Base-by-base conservation (phyloP, 2,113 vertebrate species). In the Protobothrops mucrosquamatus region DNA sequence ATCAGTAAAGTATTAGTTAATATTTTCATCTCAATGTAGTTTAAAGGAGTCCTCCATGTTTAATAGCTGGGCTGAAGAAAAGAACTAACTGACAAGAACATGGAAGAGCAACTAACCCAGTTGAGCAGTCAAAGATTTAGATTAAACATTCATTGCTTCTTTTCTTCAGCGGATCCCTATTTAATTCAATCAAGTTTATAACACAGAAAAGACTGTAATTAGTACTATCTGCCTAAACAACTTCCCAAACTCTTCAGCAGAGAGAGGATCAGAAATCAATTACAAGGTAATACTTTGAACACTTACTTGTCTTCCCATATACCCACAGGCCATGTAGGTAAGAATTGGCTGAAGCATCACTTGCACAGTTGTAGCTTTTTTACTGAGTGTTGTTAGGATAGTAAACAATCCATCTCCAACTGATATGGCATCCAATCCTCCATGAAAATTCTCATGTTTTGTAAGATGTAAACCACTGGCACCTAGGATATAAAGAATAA, bases 251-350 rank as follows among this genome's bases (percentile, higher is more conserved):
- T 29, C 48, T 69, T 57, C 24, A 52, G 46, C 11, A 34, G 46
- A 48, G 87, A 89, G 55, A 64, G 52, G 74, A 86, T 46, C 3
- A 64, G 26, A 86, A 91, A 88, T 86, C 81, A 39, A 91, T 1
- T 61, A 1, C 15, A 92, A 1, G 34, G 56, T 15, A 86, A 91
- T 89, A 23, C 81, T 20, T 52, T 89, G 2, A 86, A 54, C 94
- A 95, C 97, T 96, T 96, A 99, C 99, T 97, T 99, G 99, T 97
- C 99, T 98, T 93, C 99, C 99, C 99, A 99, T 99, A 97, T 99
- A 99, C 0, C 99, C 99, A 97, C 99, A 99, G 92, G 99, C 99
- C 99, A 99, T 99, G 96, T 99, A 99, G 8, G 99, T 99, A 96
- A 99, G 98, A 97, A 99, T 99, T 91, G 99, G 99, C 97, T 99